Conservation (phyloP, 2,888 invertebrate genomes). For the Tinea semifulvella region DNA sequence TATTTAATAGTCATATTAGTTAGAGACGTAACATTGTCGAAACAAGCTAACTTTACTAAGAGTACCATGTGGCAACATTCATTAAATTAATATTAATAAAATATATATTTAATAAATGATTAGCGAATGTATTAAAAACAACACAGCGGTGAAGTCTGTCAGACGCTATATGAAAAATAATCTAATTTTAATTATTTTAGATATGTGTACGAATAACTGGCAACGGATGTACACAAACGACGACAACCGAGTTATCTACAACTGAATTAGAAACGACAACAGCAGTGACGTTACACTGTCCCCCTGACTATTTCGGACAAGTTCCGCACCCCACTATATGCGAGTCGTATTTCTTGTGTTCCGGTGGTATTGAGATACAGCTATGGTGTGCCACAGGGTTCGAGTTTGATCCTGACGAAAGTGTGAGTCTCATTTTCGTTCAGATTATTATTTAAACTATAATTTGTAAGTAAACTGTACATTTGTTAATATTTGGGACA, state of each 20-base stretch:
- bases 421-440: constrained; percentile 13
- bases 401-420: constrained; percentile 10
- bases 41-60: no score
- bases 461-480: no score
- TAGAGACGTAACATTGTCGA: no score
- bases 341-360: constrained; percentile 14
- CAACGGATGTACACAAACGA: constrained; percentile 5
- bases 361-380: constrained; percentile 11
- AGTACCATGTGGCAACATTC: no score
- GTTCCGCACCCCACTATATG: constrained; percentile 11
- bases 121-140: no score
- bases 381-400: constrained; percentile 14
- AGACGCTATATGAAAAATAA: no score
- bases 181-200: no score
- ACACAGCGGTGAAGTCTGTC: not conserved
- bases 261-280: constrained; percentile 7
- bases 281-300: not conserved
- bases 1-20: no score
- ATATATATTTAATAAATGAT: no score
- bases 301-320: constrained; percentile 8
- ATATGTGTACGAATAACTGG: constrained; percentile 6
- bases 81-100: no score
- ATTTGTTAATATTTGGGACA: no score
- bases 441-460: no score
- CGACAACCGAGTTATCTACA: not conserved